These are phyloP conservation scores for Anthopleura xanthogrammica DNA, from an alignment of 92 coral and sea anemone species.

Conservation along the genomic window DNA sequence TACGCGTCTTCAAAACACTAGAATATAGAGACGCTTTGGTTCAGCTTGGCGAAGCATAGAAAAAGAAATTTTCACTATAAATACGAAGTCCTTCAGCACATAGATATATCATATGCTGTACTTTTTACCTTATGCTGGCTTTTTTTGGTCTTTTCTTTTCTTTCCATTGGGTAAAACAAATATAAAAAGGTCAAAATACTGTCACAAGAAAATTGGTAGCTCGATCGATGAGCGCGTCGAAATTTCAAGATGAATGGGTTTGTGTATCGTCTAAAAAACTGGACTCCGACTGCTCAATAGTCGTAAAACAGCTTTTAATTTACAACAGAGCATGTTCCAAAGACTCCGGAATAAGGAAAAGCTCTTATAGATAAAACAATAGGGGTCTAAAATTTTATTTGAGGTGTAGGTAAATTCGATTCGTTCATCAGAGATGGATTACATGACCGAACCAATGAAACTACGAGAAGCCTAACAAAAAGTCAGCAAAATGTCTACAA, in stretches of 20 bases:
- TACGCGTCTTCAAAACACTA: neutral
- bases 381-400: constrained; percentile 3
- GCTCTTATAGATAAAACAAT: constrained; percentile 12
- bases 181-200: neutral
- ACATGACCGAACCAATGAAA: constrained; percentile 16
- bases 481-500: constrained; percentile 13
- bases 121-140: constrained; percentile 22
- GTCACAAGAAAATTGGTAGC: neutral
- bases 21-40: neutral
- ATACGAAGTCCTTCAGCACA: neutral
- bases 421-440: constrained; percentile 16
- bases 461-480: constrained; percentile 1
- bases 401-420: constrained; percentile 14
- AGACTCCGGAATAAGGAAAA: constrained; percentile 21
- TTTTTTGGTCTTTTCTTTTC: constrained; percentile 17
- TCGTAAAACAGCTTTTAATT: neutral
- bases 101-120: neutral
- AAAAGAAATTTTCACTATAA: neutral
- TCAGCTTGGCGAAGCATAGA: neutral
- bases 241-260: neutral
- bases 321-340: constrained; percentile 9
- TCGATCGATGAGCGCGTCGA: neutral
- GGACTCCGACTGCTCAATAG: neutral
- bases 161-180: neutral
- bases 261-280: neutral